Evolutionary conservation across 2,797 vertebrate genomes (phyloP).

Genomic region (Sebastes umbrosus): DNA sequence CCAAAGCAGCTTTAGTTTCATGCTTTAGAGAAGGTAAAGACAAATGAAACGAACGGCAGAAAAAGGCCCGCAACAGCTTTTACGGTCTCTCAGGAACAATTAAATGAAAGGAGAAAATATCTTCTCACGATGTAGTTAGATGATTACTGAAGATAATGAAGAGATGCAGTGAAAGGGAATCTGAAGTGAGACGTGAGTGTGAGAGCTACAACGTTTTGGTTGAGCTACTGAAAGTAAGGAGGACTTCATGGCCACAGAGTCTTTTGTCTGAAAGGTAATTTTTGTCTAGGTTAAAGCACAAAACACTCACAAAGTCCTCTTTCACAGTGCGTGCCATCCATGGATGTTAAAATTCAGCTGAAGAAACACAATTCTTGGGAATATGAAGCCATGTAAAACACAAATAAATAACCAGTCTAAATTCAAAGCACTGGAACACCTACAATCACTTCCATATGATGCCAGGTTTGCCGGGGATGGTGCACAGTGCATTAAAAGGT

Average conservation of each 20-base stretch:
- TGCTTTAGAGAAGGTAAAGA: background rate
- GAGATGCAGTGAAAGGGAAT: background rate
- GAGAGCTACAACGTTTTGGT: background rate
- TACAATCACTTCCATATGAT: background rate
- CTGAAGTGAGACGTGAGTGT: background rate
- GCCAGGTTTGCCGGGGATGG: background rate
- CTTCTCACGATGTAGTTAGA: background rate
- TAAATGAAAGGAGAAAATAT: background rate
- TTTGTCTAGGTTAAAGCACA: background rate
- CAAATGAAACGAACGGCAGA: background rate
- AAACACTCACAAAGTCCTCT: background rate
- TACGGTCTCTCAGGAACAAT: background rate
- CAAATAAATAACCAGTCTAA: background rate
- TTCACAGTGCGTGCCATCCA: background rate
- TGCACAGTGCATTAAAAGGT: background rate
- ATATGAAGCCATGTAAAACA: background rate
- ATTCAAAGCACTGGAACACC: background rate
- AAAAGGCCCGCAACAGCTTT: background rate
- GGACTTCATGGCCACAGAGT: background rate
- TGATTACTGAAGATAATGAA: slow-evolving; percentile 4
- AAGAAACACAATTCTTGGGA: background rate
- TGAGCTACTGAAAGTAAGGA: background rate
- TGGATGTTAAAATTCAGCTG: background rate
- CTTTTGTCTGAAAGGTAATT: background rate
- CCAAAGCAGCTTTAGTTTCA: background rate